Base-by-base conservation (phyloP, 2,797 vertebrate species). In the Liasis olivaceus region DNA sequence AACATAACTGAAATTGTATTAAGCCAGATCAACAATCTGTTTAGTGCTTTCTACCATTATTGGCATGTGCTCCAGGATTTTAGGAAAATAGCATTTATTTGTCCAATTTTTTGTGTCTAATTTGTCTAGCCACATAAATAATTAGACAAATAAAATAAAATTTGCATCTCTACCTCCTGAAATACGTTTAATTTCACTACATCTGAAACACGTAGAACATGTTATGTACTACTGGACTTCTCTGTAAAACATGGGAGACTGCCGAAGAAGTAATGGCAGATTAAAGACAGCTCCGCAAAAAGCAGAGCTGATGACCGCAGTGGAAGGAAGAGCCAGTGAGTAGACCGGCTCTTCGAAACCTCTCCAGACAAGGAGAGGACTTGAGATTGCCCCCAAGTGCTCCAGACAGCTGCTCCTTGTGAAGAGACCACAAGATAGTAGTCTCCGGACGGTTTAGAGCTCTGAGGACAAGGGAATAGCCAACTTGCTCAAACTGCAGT, bases 251-350 rank as follows among this genome's bases (percentile, higher is more conserved):
- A 22, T n/a, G 31, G 85, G 90, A 47, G 88, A 88, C 84, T 11
- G 2, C 47, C 63, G 95, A 89, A 96, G 95, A 77, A 77, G 31
- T 20, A 36, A 77, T 77, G 3, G 69, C 42, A 1, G 7, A 42
- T 7, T 77, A 14, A 31, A 77, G 69, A 77, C 42, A 31, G 36
- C 20, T 77, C 31, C 17, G 6, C 69, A 36, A 77, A 77, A 77
- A 42, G 31, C 3, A 31, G 69, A 77, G 31, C 69, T 42, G 15
- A 77, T 36, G 31, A 42, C 69, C 42, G 17, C 31, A 77, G 31
- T 42, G 69, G 17, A 77, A 77, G 36, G 69, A 69, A 69, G 28
- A 69, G 36, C 28, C 64, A 69, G 36, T 36, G 36, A 36, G 36
- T 36, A 36, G 36, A 36, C 36, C 36, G 2, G 11, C 4, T 31